Percentiles rank a stretch among this genome's conserved stretches.
Evolutionary conservation across 2,797 vertebrate genomes (phyloP).

Genomic region (Hemitrygon akajei): DNA sequence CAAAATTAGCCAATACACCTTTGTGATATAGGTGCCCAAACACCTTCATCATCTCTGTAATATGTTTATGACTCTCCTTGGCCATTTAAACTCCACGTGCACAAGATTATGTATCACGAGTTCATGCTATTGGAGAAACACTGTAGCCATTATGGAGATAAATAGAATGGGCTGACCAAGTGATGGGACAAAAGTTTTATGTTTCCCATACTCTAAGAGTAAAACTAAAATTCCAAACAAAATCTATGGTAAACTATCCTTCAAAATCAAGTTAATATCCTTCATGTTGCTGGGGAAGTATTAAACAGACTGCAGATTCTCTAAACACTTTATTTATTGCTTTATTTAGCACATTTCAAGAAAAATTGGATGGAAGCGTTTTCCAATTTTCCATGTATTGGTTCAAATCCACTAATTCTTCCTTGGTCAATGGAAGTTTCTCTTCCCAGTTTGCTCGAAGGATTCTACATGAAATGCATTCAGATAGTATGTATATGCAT

Average conservation of each 20-base stretch:
- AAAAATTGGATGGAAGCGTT: background rate
- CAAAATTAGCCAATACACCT: background rate
- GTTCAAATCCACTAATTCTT: background rate
- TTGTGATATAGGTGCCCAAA: background rate
- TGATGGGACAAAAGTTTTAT: background rate
- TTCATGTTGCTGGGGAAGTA: background rate
- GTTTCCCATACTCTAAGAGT: background rate
- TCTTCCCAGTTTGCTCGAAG: background rate
- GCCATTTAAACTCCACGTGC: background rate
- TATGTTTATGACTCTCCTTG: background rate
- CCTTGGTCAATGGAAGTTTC: background rate
- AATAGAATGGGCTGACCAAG: background rate
- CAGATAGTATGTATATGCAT: too few species aligned
- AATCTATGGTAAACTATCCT: background rate
- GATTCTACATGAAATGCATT: background rate
- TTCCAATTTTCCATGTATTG: background rate
- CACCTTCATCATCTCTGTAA: background rate
- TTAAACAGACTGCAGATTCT: background rate
- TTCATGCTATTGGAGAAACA: background rate
- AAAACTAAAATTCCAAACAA: background rate
- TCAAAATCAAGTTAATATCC: background rate
- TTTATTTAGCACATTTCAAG: background rate
- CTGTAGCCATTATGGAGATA: background rate
- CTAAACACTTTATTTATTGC: background rate
- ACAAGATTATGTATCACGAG: background rate